Evolutionary conservation across 2,888 invertebrate species (phyloP), one percentile per base, ranked within the genome.

Genomic region (Clostera curtula): DNA sequence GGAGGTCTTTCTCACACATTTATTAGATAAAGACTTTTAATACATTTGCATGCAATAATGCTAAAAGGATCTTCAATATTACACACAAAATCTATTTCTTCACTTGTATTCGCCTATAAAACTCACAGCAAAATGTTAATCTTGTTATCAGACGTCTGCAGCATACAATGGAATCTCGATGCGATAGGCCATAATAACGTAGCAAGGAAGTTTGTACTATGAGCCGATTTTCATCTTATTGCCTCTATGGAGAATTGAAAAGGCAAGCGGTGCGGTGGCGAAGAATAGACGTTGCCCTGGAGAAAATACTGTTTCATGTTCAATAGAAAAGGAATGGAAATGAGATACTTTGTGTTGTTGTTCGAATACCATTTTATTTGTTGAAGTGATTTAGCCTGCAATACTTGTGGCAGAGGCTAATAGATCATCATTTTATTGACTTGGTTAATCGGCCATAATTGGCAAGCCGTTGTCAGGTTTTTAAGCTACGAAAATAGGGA

Each of bases 101-200:
- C 12, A 20, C 4, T 20, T 12, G 3, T 5, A 20, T 2, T 2
- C 5, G 5, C 9, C n/a, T 5, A 2, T 18, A n/a, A 3, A 8
- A 18, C 18, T 9, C 11, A 20, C 20, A n/a, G n/a, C 13, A 13
- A 13, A 35, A 31, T 24, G 21, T 22, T 12, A 19, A 43, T 16
- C 19, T 35, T 40, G 27, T 28, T 32, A 27, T 36, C 23, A 26
- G 32, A 29, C 24, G 19, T 31, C 28, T 31, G 12, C 12, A 5
- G 24, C 23, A 17, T 27, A 45, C 33, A 49, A 45, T 26, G 31
- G 31, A 4, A 29, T 30, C 27, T 35, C 33, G 38, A 40, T 40
- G 22, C 40, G 26, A 49, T 49, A 35, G 46, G 27, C 33, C 30
- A 45, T 49, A 43, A 45, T 43, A 34, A 30, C 22, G 34, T 27